Base-by-base conservation (phyloP, 2,888 invertebrate species). In the Heteromyza rotundicornis region DNA sequence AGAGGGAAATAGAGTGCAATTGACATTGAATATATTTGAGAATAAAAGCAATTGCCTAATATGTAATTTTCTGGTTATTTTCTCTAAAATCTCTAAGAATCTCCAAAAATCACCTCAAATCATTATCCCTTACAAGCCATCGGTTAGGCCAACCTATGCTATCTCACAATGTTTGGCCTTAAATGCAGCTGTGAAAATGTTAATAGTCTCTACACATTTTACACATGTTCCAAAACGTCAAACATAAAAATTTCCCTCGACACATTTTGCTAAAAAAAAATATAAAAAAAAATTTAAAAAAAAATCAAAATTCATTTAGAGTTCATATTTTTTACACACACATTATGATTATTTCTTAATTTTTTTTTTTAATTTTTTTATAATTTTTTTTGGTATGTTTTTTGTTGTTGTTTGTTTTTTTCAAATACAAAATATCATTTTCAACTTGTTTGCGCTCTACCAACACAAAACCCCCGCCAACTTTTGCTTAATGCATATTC, bases 401-500 rank as follows among this genome's bases (percentile, higher is more conserved):
- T 27, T 27, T 27, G 27, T 27, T 27, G 27, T 27, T 27, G 27
- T 27, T 27, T 40, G 40, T n/a, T 50, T 50, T 14, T n/a, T 19
- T 16, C 10, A 5, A 20, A 50, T 50, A 50, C 24, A 8, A 20
- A 52, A 32, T 32, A 52, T 32, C 24, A 32, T 32, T 47, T 47
- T 47, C 47, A 47, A 20, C 19, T 20, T 47, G 19, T 17, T 20
- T 5, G 14, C 27, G 5, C 27, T 10, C 5, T 27, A 10, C 27
- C 27, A 10, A 27, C 5, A 10, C 27, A 5, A 27, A 27, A 52
- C 57, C n/a, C n/a, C n/a, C n/a, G 24, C 3, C 22, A 40, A 56
- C 56, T 40, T 56, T 56, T 56, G 22, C 24, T 24, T 17, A 66
- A 66, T 68, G 66, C 66, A 68, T 66, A 68, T 64, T 66, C 68